These are phyloP conservation scores for Etia nguti DNA, from an alignment of 2,113 vertebrate species.

Conservation along the genomic window DNA sequence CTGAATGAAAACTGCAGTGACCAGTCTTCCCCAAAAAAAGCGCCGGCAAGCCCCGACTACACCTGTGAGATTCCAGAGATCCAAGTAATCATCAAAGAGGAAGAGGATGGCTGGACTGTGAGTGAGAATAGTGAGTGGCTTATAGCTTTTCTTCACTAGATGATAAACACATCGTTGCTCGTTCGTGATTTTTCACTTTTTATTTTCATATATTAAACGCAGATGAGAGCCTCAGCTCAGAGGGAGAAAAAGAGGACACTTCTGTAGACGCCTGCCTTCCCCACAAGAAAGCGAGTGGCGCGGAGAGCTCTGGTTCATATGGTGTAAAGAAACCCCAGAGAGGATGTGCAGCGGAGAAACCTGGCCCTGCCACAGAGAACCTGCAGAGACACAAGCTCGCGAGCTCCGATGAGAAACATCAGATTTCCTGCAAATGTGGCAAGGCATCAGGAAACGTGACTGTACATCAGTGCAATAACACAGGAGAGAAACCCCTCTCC, in stretches of 20 bases:
- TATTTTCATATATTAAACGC: background rate
- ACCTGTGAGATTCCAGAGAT: constrained; percentile 33
- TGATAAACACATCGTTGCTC: too few relatives aligned
- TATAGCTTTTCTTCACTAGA: background rate
- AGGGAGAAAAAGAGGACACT: background rate
- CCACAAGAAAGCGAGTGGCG: background rate
- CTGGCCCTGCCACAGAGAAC: background rate
- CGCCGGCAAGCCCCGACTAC: background rate
- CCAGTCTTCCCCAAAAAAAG: background rate
- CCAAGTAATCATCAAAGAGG: constrained; percentile 49
- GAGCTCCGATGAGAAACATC: background rate
- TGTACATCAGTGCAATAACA: constrained; percentile 5
- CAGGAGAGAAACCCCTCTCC: background rate
- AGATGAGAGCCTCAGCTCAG: constrained; percentile 22
- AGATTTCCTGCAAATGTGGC: background rate
- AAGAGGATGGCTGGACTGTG: constrained; percentile 54
- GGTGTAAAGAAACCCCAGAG: background rate
- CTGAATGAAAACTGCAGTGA: constrained; percentile 19
- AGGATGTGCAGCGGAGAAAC: background rate
- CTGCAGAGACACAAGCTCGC: background rate
- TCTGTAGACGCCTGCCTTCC: background rate
- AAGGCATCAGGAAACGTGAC: background rate
- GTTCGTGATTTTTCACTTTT: background rate
- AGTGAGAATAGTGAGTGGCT: constrained; percentile 53
- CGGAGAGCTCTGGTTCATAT: background rate